These are phyloP conservation scores for Hoplostethus atlanticus DNA, from an alignment of 2,797 vertebrate genomes.

Conservation along the genomic window DNA sequence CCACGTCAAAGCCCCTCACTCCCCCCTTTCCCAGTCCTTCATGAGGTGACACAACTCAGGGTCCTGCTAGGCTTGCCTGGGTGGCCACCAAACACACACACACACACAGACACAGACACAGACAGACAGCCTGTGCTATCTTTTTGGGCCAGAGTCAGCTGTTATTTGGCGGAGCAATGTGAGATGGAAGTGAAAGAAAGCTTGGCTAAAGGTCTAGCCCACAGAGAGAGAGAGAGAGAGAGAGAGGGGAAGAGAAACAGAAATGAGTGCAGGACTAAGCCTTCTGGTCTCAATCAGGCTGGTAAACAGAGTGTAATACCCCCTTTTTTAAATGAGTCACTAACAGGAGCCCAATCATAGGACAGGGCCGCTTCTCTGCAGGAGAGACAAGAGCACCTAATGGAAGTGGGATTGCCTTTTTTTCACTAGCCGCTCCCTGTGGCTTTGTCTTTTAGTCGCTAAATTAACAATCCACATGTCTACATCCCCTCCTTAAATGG, in stretches of 20 bases:
- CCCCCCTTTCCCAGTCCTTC: slow-evolving; percentile 17
- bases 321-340: slow-evolving; percentile 77
- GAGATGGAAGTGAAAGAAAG: slow-evolving; percentile 40
- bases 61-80: slow-evolving; percentile 20
- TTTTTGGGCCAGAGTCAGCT: slow-evolving; percentile 33
- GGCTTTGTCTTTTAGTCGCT: slow-evolving; percentile 58
- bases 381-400: slow-evolving; percentile 70
- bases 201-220: slow-evolving; percentile 54
- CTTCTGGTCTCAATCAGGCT: slow-evolving; percentile 75
- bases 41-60: slow-evolving; percentile 23
- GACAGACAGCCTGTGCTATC: not conserved
- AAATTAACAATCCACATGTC: slow-evolving; percentile 79
- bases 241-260: slow-evolving; percentile 28
- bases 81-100: slow-evolving; percentile 17
- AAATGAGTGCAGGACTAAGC: slow-evolving; percentile 65
- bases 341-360: slow-evolving; percentile 74
- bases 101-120: not conserved
- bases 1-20: slow-evolving; percentile 21
- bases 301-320: slow-evolving; percentile 76
- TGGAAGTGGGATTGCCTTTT: slow-evolving; percentile 79
- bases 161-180: slow-evolving; percentile 31
- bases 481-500: slow-evolving; percentile 36
- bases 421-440: slow-evolving; percentile 61
- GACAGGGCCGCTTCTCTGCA: slow-evolving; percentile 60
- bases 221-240: slow-evolving; percentile 31